Conservation (phyloP, 2,888 invertebrate genomes). For the Elmis aenea region DNA sequence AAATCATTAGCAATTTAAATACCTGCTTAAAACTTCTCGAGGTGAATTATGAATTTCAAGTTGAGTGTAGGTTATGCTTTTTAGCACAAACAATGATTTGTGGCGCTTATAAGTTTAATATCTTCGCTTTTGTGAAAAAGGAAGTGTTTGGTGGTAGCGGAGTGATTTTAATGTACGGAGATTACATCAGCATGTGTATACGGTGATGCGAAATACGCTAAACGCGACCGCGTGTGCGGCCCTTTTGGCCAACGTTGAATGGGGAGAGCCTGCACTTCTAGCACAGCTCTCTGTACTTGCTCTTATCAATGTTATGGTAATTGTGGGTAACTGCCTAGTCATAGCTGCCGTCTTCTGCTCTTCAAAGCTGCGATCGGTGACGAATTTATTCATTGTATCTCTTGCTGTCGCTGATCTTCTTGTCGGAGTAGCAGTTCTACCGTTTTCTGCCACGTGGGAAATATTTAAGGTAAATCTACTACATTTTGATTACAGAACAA, state of each 20-base stretch:
- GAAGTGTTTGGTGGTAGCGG: no score
- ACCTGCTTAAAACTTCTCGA: no score
- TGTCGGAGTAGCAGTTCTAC: slow-evolving; percentile 92
- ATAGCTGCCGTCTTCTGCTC: slow-evolving; percentile 89
- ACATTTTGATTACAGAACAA: no score
- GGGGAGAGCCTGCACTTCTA: slow-evolving; percentile 75
- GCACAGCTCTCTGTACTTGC: slow-evolving; percentile 72
- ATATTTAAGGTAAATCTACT: slow-evolving; percentile 69
- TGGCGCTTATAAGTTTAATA: no score
- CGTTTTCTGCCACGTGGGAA: slow-evolving; percentile 93
- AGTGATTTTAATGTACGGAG: slow-evolving; percentile 11
- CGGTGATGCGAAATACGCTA: slow-evolving; percentile 65
- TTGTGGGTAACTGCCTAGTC: slow-evolving; percentile 87
- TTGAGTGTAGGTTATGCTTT: no score
- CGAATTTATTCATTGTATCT: slow-evolving; percentile 95
- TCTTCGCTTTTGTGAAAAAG: no score
- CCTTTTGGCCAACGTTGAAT: slow-evolving; percentile 73
- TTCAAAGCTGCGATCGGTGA: slow-evolving; percentile 88
- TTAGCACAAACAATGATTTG: no score
- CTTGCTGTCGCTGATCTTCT: slow-evolving; percentile 93
- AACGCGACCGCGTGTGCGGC: slow-evolving; percentile 79
- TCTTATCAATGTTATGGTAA: slow-evolving; percentile 82
- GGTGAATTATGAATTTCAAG: no score
- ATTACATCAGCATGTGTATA: slow-evolving; percentile 21
- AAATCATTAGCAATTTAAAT: no score